Evolutionary conservation across 2,113 vertebrate genomes (phyloP).

Genomic region (Coreoperca whiteheadi): DNA sequence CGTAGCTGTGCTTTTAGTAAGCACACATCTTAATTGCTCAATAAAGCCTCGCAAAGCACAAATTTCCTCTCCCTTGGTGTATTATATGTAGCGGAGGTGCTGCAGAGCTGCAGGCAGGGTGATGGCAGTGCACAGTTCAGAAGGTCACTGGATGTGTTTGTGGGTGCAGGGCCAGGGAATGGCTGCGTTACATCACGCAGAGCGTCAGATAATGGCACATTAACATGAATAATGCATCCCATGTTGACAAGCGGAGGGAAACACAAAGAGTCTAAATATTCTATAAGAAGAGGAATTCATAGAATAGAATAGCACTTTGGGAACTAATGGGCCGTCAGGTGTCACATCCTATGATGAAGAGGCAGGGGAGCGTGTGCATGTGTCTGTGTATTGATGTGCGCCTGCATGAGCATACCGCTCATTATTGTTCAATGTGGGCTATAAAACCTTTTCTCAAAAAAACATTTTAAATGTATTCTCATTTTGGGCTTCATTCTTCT

Average conservation of each 20-base stretch:
- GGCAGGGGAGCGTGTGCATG: conserved; percentile 45
- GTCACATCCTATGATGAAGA: conserved; percentile 76
- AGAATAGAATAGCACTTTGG: conserved; percentile 77
- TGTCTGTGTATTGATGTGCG: conserved; percentile 24
- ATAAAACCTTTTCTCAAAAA: conserved; percentile 56
- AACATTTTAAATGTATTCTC: conserved; percentile 54
- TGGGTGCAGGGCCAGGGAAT: conserved; percentile 58
- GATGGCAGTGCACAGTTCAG: conserved; percentile 74
- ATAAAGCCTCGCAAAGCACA: conserved; percentile 46
- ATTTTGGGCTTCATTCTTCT: conserved; percentile 42
- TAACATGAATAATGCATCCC: conserved; percentile 82
- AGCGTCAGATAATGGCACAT: conserved; percentile 79
- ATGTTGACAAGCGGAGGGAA: conserved; percentile 76
- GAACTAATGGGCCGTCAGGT: conserved; percentile 80
- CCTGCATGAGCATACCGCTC: conserved; percentile 47
- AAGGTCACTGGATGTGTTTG: conserved; percentile 76
- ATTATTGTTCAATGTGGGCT: conserved; percentile 70
- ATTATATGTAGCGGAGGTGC: conserved; percentile 46
- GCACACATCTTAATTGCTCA: conserved; percentile 62
- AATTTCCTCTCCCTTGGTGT: conserved; percentile 18
- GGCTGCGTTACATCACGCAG: conserved; percentile 76
- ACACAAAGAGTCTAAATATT: conserved; percentile 76
- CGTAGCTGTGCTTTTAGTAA: conserved; percentile 42
- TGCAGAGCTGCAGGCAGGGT: conserved; percentile 56
- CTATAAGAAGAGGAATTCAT: conserved; percentile 77